A percentile compares a stretch with the other conserved stretches of the same genome.
Evolutionary conservation across 35 echinoderm and acorn worm species (phyloP).

Genomic region (Ophioderma brevispina): DNA sequence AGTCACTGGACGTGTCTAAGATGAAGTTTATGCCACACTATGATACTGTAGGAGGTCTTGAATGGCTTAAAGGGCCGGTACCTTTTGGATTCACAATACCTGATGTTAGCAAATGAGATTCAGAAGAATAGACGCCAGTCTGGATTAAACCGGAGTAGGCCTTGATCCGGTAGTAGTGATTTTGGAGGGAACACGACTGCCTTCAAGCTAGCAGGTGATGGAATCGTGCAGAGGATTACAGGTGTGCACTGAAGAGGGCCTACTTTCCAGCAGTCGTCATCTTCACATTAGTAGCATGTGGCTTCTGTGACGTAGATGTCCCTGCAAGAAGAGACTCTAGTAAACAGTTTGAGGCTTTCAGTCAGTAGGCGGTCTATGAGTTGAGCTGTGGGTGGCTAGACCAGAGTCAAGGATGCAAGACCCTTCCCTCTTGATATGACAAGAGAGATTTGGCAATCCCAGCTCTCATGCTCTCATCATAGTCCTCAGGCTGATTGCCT

Average conservation of each 20-base stretch:
- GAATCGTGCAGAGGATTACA: background rate
- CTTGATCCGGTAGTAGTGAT: too few species aligned
- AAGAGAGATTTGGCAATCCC: background rate
- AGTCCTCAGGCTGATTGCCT: background rate
- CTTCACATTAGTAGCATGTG: background rate
- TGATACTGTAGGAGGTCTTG: conserved; percentile 22
- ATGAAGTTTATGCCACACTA: conserved; percentile 36
- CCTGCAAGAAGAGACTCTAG: too few species aligned
- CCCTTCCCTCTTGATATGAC: background rate
- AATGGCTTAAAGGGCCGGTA: background rate
- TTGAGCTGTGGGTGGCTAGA: conserved; percentile 28
- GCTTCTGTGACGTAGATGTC: background rate
- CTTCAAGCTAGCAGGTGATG: too few species aligned
- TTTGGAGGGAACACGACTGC: too few species aligned
- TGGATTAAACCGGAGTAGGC: too few species aligned
- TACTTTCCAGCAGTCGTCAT: background rate
- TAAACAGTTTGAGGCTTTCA: too few species aligned
- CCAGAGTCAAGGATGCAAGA: background rate
- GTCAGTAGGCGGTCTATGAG: background rate
- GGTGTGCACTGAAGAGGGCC: background rate
- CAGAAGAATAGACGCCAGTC: too few species aligned
- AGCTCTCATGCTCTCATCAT: background rate
- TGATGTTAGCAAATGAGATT: background rate
- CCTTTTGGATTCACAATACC: background rate
- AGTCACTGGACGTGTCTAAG: conserved; percentile 59